A percentile compares a stretch with the other conserved stretches of the same genome.
Evolutionary conservation across 2,113 vertebrate genomes (phyloP).

Genomic region (Phalacrocorax brasilianus): DNA sequence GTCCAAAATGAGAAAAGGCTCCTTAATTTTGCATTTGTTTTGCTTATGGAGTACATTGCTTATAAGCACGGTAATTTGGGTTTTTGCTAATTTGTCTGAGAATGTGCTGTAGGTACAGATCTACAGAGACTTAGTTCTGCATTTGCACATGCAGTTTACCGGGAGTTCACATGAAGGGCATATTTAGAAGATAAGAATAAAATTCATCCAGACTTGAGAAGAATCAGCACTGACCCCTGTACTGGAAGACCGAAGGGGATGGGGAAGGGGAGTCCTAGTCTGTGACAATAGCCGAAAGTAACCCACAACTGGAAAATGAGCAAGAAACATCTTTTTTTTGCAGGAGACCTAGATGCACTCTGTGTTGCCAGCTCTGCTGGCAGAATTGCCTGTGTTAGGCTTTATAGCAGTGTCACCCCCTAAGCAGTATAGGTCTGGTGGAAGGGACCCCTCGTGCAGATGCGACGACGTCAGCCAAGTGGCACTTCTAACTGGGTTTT

Average conservation of each 20-base stretch:
- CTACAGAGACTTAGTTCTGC: background rate
- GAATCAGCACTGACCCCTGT: background rate
- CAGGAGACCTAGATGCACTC: background rate
- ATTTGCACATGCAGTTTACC: background rate
- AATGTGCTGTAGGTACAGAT: background rate
- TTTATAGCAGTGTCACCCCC: background rate
- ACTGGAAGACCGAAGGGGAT: background rate
- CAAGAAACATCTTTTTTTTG: background rate
- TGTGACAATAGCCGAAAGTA: background rate
- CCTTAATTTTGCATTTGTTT: background rate
- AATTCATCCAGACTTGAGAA: background rate
- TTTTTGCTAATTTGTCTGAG: background rate
- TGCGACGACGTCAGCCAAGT: fast-evolving
- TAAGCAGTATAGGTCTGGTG: background rate
- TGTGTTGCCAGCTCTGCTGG: background rate
- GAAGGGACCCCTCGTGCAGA: background rate
- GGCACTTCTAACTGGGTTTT: background rate
- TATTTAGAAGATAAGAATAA: background rate
- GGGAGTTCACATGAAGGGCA: background rate
- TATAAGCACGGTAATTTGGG: background rate
- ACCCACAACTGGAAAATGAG: background rate
- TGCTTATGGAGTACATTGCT: background rate
- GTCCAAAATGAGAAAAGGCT: background rate
- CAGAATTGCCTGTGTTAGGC: background rate
- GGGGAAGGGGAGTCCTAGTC: background rate